Conservation (phyloP, 2,113 vertebrate genomes). For the Microcebus lehilahytsara region DNA sequence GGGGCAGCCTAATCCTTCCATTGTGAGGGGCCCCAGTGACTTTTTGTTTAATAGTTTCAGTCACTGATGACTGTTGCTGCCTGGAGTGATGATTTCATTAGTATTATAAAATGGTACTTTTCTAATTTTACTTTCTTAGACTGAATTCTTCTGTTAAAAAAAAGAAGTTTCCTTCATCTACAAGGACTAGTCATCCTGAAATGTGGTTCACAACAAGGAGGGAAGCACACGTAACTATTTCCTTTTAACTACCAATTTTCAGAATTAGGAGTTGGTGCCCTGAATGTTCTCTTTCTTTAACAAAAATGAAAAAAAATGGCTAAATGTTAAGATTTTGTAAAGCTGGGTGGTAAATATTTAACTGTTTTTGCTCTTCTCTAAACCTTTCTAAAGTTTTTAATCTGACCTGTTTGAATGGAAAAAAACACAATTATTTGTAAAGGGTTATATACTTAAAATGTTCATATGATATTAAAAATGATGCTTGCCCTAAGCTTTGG, state of each 20-base stretch:
- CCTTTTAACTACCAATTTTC: neutral
- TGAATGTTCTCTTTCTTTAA: neutral
- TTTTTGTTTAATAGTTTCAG: neutral
- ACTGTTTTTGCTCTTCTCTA: neutral
- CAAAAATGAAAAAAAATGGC: neutral
- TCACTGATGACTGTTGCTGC: neutral
- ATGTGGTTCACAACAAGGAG: neutral
- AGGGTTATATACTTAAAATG: neutral
- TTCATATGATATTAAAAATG: neutral
- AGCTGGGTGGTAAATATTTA: neutral
- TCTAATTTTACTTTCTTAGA: neutral
- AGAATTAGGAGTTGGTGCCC: neutral
- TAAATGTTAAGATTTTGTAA: neutral
- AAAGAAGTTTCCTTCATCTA: neutral
- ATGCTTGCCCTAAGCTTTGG: neutral
- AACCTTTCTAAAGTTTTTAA: conserved; percentile 9
- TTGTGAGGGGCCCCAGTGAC: neutral
- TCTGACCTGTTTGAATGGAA: conserved; percentile 17
- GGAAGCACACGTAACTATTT: neutral
- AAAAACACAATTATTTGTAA: neutral
- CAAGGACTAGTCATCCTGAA: neutral
- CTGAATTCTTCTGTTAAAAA: neutral
- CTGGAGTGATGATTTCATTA: neutral
- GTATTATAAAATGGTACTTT: neutral
- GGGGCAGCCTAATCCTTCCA: neutral